A percentile compares a stretch with the other conserved stretches of the same genome.
Conservation (phyloP, 2,113 vertebrate species). For the Anser brachyrhynchus region DNA sequence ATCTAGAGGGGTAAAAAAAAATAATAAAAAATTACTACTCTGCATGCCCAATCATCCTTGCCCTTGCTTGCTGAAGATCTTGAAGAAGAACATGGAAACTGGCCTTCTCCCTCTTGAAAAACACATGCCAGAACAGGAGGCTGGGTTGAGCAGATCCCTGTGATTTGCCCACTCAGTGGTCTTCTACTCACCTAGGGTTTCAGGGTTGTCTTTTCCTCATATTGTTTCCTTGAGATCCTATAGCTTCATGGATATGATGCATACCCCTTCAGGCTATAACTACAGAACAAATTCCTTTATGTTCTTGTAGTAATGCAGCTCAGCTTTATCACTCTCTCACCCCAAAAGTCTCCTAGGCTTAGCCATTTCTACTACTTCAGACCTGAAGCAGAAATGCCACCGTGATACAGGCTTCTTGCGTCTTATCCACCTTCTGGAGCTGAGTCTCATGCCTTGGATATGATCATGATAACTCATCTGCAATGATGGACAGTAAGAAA, state of each 20-base stretch:
- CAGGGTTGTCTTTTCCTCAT: background rate
- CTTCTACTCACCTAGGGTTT: background rate
- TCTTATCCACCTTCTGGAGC: background rate
- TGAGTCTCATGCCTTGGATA: background rate
- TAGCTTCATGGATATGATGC: background rate
- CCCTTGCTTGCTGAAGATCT: background rate
- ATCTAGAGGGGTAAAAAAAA: background rate
- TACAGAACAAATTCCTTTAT: background rate
- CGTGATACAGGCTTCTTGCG: background rate
- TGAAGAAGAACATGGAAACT: background rate
- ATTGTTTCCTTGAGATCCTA: too few species aligned
- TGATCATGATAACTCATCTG: fast-evolving
- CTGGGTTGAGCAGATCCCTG: background rate
- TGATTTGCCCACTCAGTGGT: background rate
- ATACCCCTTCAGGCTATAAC: fast-evolving
- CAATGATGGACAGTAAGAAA: background rate
- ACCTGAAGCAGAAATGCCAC: background rate
- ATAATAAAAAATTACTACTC: too few species aligned
- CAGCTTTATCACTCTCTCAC: background rate
- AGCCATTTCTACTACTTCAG: background rate
- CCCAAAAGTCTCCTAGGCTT: background rate
- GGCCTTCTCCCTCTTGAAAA: background rate
- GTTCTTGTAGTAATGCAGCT: background rate
- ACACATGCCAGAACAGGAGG: background rate
- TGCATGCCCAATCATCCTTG: background rate